Evolutionary conservation across 2,888 invertebrate species (phyloP), one percentile per base, ranked within the genome.

Genomic region (Pachymerium ferrugineum): DNA sequence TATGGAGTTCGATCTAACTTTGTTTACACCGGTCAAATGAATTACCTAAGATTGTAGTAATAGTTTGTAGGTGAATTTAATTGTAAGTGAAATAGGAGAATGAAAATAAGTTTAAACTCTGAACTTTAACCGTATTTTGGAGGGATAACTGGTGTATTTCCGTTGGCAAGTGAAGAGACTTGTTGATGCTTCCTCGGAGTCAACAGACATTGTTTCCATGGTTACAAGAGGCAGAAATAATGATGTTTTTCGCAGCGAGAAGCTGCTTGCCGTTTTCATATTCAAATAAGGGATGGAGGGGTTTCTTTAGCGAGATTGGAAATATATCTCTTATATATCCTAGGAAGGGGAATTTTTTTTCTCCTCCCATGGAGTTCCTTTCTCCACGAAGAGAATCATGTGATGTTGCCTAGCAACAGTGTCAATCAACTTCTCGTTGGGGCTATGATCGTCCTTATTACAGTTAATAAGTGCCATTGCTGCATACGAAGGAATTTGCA

Each of bases 371-470:
- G 14, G 8, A 1, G 22, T n/a, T 19, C 6, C 16, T 22, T 47
- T 47, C 19, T 28, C 12, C 8, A n/a, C 6, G 62, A 14, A 62
- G 62, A 62, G 28, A 25, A 28, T 62, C 62, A 62, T 62, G 10
- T 62, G 28, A 12, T 28, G 62, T 62, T 62, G 62, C 62, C n/a
- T 62, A 5, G 62, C 62, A 62, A 62, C 62, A 62, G 25, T 62
- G 62, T 62, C 62, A 62, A 62, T 62, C 62, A 62, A 62, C 62
- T 62, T 62, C 62, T 62, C 62, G 62, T 62, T 62, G 62, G n/a
- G 62, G 62, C 62, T 22, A 62, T 62, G 62, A 62, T 62, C 25
- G 62, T 62, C 62, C 62, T 62, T 62, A 62, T 62, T 62, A 62
- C 62, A 25, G 62, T 62, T 62, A 62, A 62, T 62, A 62, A 62